Conservation (phyloP, 2,113 vertebrate genomes). For the Etheostoma spectabile region DNA sequence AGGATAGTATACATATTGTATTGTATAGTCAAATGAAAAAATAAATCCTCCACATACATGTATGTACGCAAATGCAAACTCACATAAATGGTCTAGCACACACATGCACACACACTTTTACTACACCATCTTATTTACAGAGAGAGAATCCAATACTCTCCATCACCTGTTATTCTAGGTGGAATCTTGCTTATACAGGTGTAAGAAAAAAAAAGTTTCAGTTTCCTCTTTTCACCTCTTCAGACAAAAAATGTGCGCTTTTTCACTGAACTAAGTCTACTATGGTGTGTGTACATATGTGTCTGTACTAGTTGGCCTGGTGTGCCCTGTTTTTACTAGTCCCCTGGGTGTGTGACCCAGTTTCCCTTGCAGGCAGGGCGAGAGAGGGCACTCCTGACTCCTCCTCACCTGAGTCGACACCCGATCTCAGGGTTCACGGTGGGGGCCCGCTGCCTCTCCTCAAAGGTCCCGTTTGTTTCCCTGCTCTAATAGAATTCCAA, state of each 20-base stretch:
- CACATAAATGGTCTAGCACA: background rate
- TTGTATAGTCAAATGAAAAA: constrained; percentile 9
- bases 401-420: constrained; percentile 79
- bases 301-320: constrained; percentile 58
- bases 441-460: constrained; percentile 64
- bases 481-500: constrained; percentile 71
- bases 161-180: constrained; percentile 78
- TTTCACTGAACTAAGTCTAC: constrained; percentile 52
- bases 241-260: constrained; percentile 52
- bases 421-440: constrained; percentile 68
- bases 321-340: constrained; percentile 71
- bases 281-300: constrained; percentile 35
- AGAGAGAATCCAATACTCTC: constrained; percentile 53
- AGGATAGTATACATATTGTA: background rate
- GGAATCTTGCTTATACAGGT: constrained; percentile 77
- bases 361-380: constrained; percentile 63
- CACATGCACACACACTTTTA: constrained; percentile 6
- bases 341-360: constrained; percentile 73
- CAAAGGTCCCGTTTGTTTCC: constrained; percentile 77
- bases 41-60: constrained; percentile 11
- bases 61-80: background rate
- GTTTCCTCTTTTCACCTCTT: constrained; percentile 63
- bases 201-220: constrained; percentile 47
- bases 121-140: constrained; percentile 27
- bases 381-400: constrained; percentile 56